phyloP scores from a whole-genome alignment of 1,140 invertebrate species.

The Temnothorax nylanderi region DNA sequence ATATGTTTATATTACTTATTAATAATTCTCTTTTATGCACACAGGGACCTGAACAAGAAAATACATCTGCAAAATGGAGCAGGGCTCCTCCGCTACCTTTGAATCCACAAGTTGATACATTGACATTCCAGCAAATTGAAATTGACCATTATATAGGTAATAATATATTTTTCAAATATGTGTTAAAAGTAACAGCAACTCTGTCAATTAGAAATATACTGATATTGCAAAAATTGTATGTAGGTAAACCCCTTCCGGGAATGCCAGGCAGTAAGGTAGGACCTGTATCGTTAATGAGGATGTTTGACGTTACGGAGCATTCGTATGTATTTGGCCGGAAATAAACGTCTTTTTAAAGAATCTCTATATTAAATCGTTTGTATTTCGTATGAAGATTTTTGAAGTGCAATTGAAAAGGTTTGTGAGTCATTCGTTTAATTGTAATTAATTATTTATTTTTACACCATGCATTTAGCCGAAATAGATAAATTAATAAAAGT shows the following conservation, averaged over 20 bases:
- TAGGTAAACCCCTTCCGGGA: constrained; percentile 89
- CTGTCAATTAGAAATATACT: neutral
- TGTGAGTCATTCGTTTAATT: too few species aligned
- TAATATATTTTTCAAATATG: constrained; percentile 10
- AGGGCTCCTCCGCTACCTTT: constrained; percentile 90
- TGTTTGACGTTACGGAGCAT: too few species aligned
- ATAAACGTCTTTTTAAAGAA: too few species aligned
- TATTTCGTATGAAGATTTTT: too few species aligned
- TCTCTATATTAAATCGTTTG: too few species aligned
- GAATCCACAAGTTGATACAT: constrained; percentile 88
- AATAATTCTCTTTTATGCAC: neutral
- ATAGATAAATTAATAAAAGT: too few species aligned
- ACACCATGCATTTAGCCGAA: too few species aligned
- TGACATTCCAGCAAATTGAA: constrained; percentile 96
- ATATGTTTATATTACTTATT: constrained; percentile 38
- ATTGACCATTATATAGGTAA: constrained; percentile 95
- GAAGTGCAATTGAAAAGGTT: too few species aligned
- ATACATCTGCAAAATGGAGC: constrained; percentile 88
- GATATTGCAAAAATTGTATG: constrained; percentile 35
- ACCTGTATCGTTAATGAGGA: constrained; percentile 96
- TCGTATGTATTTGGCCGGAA: too few species aligned
- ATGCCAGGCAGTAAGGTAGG: constrained; percentile 95
- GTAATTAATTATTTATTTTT: too few species aligned
- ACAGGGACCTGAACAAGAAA: constrained; percentile 89
- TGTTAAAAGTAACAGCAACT: neutral